These are phyloP conservation scores for Chaetura pelagica DNA, from an alignment of 2,113 vertebrate species.

Conservation along the genomic window DNA sequence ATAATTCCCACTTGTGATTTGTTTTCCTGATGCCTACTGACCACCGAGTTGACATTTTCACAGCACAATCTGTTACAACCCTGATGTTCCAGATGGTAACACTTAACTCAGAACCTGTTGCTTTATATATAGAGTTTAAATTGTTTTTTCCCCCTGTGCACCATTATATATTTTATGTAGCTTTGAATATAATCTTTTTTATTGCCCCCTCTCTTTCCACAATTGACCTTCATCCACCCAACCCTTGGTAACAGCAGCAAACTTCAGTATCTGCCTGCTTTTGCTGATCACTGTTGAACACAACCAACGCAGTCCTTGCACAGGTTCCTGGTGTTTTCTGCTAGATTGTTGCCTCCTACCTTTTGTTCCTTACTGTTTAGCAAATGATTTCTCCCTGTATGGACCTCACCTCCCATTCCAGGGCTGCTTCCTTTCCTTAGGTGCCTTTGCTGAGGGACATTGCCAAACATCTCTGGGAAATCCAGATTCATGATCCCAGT, in stretches of 20 bases:
- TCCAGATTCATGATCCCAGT: neutral
- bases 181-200: constrained; percentile 18
- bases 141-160: neutral
- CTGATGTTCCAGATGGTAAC: neutral
- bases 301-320: accelerated
- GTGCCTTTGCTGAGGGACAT: neutral
- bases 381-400: neutral
- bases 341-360: neutral
- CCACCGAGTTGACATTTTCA: constrained; percentile 12
- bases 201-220: neutral
- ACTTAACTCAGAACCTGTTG: neutral
- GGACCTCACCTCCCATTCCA: neutral
- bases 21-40: neutral
- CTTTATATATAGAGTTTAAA: constrained; percentile 43
- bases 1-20: neutral
- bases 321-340: neutral
- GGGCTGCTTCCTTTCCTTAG: neutral
- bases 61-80: neutral
- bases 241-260: neutral
- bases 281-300: neutral
- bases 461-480: neutral
- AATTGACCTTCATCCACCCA: neutral
- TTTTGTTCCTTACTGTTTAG: neutral
- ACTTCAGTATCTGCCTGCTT: neutral
- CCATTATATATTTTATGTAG: constrained; percentile 10